Base-by-base conservation (phyloP, 2,888 invertebrate genomes). In the Cheilosia urbana region DNA sequence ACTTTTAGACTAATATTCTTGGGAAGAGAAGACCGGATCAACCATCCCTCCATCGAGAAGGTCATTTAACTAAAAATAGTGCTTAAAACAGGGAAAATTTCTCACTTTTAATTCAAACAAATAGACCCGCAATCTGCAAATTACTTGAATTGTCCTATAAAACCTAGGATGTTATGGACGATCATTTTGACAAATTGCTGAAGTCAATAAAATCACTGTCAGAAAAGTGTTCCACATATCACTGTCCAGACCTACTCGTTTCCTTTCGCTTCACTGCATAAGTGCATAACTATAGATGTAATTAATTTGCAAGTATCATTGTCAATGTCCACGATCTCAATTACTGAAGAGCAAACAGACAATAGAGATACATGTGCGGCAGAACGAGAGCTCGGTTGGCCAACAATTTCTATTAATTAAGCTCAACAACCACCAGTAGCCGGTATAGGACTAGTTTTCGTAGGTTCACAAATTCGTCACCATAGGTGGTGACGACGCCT, bases 191-290 rank as follows among this genome's bases (percentile, higher is more conserved):
- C 30, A 11, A 47, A 63, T 17, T 15, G 19, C 4, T 21, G 24
- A 4, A 9, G 21, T n/a, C 30, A 47, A 49, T 19, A 47, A 51
- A 37, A 51, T 51, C 65, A 51, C 21, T 37, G 24, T 40, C 51
- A 51, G 9, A 21, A 24, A 49, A 51, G 17, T 30, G 2, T 11
- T 65, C 37, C 21, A n/a, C 30, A 47, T 47, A 34, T 47, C 19
- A 15, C 30, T 63, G 4, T 15, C 7, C 4, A 17, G 34, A 21
- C 2, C 15, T 24, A 11, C 9, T 11, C 15, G 11, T 47, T 9
- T 15, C 13, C 30, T 27, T 60, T 60, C 60, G 7, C 60, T n/a
- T 24, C n/a, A 49, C 34, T 51, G 34, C 17, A 51, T 51, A 13
- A 49, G 21, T 51, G 34, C 17, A 51, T 51, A 13, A 4, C 3